A percentile compares a stretch with the other conserved stretches of the same genome.
Evolutionary conservation across 2,113 vertebrate species (phyloP).

Genomic region (Channa argus): DNA sequence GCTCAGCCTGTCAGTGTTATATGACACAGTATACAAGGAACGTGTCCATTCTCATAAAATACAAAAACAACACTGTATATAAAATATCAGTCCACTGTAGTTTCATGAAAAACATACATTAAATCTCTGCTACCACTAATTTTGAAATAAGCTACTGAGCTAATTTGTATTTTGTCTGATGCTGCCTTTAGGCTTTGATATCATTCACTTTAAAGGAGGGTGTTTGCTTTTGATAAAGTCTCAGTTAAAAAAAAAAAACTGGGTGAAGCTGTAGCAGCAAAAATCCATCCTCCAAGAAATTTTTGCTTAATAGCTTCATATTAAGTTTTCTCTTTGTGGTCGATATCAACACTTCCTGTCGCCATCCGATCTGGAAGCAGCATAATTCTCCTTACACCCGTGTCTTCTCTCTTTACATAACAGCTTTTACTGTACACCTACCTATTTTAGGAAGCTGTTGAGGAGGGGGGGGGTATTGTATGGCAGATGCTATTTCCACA

Average conservation of each 20-base stretch:
- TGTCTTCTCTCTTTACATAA: slow-evolving; percentile 50
- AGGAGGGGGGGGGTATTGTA: slow-evolving; percentile 47
- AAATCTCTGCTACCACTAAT: slow-evolving; percentile 2
- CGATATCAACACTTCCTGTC: slow-evolving; percentile 42
- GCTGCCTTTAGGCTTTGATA: slow-evolving; percentile 6
- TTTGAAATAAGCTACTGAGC: slow-evolving; percentile 21
- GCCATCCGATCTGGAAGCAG: slow-evolving; percentile 40
- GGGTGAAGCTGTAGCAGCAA: slow-evolving; percentile 10
- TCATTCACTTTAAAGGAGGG: slow-evolving; percentile 5
- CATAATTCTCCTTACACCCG: slow-evolving; percentile 21
- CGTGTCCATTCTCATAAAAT: not conserved
- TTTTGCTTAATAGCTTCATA: slow-evolving; percentile 1
- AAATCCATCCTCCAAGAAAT: slow-evolving; percentile 5
- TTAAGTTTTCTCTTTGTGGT: slow-evolving; percentile 29
- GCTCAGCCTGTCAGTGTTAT: not conserved
- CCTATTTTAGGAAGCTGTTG: slow-evolving; percentile 70
- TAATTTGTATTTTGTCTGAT: slow-evolving; percentile 14
- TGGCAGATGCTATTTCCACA: slow-evolving; percentile 79
- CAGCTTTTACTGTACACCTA: slow-evolving; percentile 48
- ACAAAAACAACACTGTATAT: not conserved
- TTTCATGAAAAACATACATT: not conserved
- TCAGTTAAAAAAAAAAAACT: slow-evolving; percentile 24
- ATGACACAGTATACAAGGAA: not conserved
- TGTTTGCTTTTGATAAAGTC: slow-evolving; percentile 21
- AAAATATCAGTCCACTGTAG: not conserved